Evolutionary conservation across 1,140 invertebrate genomes (phyloP), one percentile per base, ranked within the genome.

Genomic region (Pogonus chalceus): DNA sequence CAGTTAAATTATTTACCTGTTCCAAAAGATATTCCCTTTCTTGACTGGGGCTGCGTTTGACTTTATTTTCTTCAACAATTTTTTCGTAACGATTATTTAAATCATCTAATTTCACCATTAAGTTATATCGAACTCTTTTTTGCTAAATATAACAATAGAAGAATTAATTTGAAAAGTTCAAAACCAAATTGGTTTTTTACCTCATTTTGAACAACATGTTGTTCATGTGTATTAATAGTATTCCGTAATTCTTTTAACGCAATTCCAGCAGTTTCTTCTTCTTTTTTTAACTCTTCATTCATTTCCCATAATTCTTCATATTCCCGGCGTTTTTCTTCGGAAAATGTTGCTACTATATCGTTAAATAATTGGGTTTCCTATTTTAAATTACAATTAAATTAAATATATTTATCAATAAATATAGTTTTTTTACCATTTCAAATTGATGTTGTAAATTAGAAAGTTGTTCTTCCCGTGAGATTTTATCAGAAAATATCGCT

Each of bases 1-100:
- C n/a, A n/a, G n/a, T n/a, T n/a, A n/a, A n/a, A n/a, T n/a, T n/a
- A 43, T 16, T 18, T 10, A 43, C 37, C 37, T 43, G 37, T 18
- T 43, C 37, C 37, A 43, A 16, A 4, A 43, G 18, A 18, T 43
- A 43, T 18, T 43, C 37, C 37, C 37, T 43, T 43, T 43, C 37
- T 18, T 43, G 37, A 18, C 37, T 43, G 4, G 37, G 37, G 4
- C 9, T 12, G 18, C 37, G 37, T 43, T 43, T 43, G 18, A 43
- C 18, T 18, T 43, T 18, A 43, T 43, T 18, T 43, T 43, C 37
- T 43, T 12, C 37, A 4, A 43, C 4, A 4, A 43, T 4, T 43
- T 43, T 43, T 4, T 43, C 37, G 4, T 16, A 16, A 10, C 18
- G 7, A 43, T 16, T 43, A 9, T 9, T 43, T 18, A 43, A 43